Conservation (phyloP, 2,113 vertebrate genomes). For the Rhabdornis inornatus region DNA sequence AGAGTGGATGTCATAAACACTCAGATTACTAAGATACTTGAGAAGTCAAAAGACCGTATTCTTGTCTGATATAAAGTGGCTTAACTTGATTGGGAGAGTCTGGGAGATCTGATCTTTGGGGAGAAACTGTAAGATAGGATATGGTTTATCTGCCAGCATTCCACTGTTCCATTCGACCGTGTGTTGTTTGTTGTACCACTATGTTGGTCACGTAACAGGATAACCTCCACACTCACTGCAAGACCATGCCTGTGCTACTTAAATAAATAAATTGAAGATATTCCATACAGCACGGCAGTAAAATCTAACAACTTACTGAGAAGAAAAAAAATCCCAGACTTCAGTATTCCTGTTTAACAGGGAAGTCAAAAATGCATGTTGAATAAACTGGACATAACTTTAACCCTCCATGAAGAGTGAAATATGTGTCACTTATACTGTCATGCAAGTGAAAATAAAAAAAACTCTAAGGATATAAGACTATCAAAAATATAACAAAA, state of each 20-base stretch:
- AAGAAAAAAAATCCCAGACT: not conserved
- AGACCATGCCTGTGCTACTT: no score
- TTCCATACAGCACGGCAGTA: not conserved
- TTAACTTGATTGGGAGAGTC: not conserved
- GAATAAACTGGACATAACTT: not conserved
- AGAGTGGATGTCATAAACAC: not conserved
- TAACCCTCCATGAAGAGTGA: not conserved
- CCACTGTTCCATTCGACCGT: not conserved
- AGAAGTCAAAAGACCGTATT: not conserved
- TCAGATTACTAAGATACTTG: not conserved
- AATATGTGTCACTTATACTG: not conserved
- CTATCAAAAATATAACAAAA: not conserved
- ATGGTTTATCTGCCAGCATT: not conserved
- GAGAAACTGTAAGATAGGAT: not conserved
- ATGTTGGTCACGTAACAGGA: not conserved
- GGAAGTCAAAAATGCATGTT: not conserved
- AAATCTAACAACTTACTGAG: not conserved
- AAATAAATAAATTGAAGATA: rapidly evolving
- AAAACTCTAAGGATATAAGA: not conserved
- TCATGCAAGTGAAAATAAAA: not conserved
- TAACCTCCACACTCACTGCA: not conserved
- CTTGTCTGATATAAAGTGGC: not conserved
- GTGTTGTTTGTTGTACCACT: not conserved
- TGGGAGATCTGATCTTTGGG: not conserved
- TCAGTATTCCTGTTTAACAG: not conserved